phyloP scores from a whole-genome alignment of 2,113 vertebrate species.

The Entomyzon cyanotis region DNA sequence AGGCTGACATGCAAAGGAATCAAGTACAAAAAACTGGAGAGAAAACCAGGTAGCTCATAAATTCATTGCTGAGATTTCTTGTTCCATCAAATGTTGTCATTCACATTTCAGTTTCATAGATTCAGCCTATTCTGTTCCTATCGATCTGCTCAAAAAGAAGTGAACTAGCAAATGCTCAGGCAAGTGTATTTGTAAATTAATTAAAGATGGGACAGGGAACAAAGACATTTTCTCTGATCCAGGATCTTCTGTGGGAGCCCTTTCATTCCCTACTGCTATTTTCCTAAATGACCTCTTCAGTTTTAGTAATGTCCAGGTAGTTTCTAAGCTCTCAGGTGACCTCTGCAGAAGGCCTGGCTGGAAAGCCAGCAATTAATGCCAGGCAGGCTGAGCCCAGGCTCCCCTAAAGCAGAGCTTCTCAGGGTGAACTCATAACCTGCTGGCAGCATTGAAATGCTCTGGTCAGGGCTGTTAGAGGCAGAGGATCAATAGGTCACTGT shows the following conservation, averaged over 20 bases:
- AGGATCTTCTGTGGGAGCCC: neutral
- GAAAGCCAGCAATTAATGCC: neutral
- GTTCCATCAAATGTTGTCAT: neutral
- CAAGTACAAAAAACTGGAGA: neutral
- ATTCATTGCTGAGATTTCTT: neutral
- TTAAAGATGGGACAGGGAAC: neutral
- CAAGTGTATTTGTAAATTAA: neutral
- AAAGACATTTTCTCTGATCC: neutral
- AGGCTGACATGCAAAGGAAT: neutral
- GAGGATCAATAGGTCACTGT: fast-evolving
- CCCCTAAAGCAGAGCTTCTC: neutral
- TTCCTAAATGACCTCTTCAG: neutral
- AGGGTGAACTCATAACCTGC: neutral
- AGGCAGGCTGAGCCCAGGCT: neutral
- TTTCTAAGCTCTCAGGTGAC: neutral
- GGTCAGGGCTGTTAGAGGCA: neutral
- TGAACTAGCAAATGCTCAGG: neutral
- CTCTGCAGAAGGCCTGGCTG: neutral
- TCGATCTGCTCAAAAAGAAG: neutral
- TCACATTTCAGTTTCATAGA: neutral
- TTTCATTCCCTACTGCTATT: neutral
- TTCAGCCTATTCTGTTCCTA: neutral
- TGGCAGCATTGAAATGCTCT: neutral
- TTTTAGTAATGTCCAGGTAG: neutral
- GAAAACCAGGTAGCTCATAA: neutral